Percentiles rank a stretch among this genome's conserved stretches.
Evolutionary conservation across 2,113 vertebrate species (phyloP).

Genomic region (Catagonus wagneri): DNA sequence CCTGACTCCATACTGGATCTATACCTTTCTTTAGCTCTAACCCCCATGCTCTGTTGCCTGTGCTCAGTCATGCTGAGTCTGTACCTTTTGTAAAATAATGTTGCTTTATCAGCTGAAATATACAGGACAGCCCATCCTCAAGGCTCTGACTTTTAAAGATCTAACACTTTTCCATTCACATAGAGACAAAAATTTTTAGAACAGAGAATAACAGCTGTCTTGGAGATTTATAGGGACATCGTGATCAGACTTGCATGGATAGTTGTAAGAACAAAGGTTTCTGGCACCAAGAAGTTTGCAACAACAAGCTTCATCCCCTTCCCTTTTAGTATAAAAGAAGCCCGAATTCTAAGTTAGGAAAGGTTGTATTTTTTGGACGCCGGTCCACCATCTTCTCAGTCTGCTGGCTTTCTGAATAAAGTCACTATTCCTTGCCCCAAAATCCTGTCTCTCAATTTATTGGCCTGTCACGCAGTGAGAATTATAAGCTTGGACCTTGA

Average conservation of each 20-base stretch:
- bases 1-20: background rate
- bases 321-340: background rate
- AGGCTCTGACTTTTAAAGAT: background rate
- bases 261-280: background rate
- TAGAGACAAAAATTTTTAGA: background rate
- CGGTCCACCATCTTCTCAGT: background rate
- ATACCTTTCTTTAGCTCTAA: background rate
- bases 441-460: background rate
- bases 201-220: background rate
- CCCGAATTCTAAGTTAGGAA: background rate
- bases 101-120: background rate
- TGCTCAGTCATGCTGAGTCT: background rate
- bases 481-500: background rate
- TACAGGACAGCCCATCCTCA: background rate
- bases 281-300: background rate
- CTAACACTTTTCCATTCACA: background rate
- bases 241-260: background rate
- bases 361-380: background rate
- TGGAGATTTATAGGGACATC: background rate
- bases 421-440: background rate
- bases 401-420: background rate
- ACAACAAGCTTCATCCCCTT: background rate
- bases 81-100: background rate
- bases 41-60: no score
- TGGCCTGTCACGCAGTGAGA: background rate